Percentiles rank a stretch among this genome's conserved stretches.
These are phyloP conservation scores for Conus betulinus DNA, from an alignment of 1,140 invertebrate species.

Conservation along the genomic window DNA sequence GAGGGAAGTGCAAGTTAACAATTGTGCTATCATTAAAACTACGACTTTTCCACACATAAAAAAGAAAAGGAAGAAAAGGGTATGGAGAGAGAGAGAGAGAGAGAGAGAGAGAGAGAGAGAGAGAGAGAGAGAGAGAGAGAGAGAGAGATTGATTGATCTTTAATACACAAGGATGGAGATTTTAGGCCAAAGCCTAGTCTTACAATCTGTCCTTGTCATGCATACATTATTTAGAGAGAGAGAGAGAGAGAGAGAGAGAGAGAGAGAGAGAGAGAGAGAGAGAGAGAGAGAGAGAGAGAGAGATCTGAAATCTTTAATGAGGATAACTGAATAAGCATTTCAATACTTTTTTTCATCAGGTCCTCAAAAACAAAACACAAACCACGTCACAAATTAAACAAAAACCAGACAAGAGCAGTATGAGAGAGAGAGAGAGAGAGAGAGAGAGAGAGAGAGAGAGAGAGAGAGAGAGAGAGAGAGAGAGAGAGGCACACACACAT, in stretches of 20 bases:
- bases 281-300: constrained; percentile 15
- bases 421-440: constrained; percentile 6
- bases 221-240: too few relatives aligned
- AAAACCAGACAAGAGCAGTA: neutral
- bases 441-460: constrained; percentile 15
- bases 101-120: neutral
- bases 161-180: too few relatives aligned
- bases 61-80: too few relatives aligned
- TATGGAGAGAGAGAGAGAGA: too few relatives aligned
- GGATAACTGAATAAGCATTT: too few relatives aligned
- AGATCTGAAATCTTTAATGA: too few relatives aligned
- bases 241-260: constrained; percentile 11
- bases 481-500: neutral
- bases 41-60: neutral
- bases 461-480: constrained; percentile 15
- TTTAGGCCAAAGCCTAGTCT: too few relatives aligned
- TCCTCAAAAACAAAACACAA: too few relatives aligned
- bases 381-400: too few relatives aligned
- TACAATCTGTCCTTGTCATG: too few relatives aligned
- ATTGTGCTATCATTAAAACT: neutral
- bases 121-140: neutral
- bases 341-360: too few relatives aligned
- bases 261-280: constrained; percentile 15
- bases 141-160: too few relatives aligned
- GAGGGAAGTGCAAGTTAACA: neutral